Conservation (phyloP, 2,888 invertebrate species). For the Cheilosia vernalis region DNA sequence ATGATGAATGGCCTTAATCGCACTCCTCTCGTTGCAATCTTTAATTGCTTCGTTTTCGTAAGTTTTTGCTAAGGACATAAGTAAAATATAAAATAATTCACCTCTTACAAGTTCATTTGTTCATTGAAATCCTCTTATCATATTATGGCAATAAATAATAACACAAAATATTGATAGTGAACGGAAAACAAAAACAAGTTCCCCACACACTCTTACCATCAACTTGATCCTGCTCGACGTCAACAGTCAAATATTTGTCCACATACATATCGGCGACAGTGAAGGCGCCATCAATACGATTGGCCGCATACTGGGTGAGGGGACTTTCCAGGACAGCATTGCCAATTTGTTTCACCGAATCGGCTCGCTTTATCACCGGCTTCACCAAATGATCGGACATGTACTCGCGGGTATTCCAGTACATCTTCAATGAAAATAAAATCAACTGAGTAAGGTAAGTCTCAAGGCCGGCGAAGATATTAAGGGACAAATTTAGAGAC, state of each 20-base stretch:
- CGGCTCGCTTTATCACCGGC: conserved; percentile 90
- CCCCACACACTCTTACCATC: conserved; percentile 85
- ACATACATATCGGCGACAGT: conserved; percentile 92
- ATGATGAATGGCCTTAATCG: conserved; percentile 90
- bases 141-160: conserved; percentile 50
- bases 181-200: background rate
- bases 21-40: conserved; percentile 82
- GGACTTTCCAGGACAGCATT: conserved; percentile 88
- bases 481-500: conserved; percentile 20
- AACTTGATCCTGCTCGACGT: conserved; percentile 86
- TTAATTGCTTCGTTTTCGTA: conserved; percentile 70
- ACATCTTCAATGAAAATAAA: conserved; percentile 86
- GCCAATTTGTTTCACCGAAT: conserved; percentile 92
- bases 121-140: conserved; percentile 6
- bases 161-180: conserved; percentile 66
- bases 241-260: conserved; percentile 89
- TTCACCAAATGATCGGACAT: conserved; percentile 87
- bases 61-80: conserved; percentile 57
- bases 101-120: conserved; percentile 29
- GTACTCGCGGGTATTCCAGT: conserved; percentile 91
- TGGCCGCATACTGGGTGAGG: conserved; percentile 89
- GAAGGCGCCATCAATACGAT: conserved; percentile 89
- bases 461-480: conserved; percentile 1
- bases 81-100: conserved; percentile 29
- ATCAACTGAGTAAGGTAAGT: conserved; percentile 76